Base-by-base conservation (phyloP, 2,888 invertebrate species). In the Pedicia rivosa region DNA sequence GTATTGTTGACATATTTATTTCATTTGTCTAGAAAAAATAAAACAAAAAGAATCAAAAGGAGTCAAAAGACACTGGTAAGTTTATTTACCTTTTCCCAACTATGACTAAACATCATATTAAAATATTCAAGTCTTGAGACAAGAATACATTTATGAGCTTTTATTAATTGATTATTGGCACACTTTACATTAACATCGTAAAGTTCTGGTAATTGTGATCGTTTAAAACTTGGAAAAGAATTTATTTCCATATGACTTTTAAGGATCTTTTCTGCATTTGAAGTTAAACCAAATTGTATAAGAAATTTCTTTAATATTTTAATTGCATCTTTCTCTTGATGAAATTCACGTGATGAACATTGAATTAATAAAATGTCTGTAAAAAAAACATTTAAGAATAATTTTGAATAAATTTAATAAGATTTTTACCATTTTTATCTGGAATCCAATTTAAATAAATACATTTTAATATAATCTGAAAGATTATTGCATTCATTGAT, bases 121-220 rank as follows among this genome's bases (percentile, higher is more conserved):
- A 90, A 90, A 57, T 88, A 90, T 44, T 88, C 86, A n/a, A 82
- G 61, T 22, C 86, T 61, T 0, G 83, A 77, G 0, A 78, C 74
- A 13, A 90, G 58, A n/a, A 90, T 63, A 52, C 86, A 88, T 50
- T 77, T 79, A 54, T 90, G 88, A 0, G 82, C 86, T 1, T 65
- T 56, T 15, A 83, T 55, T 29, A 53, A 48, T 16, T 50, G 43
- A 26, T 65, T 65, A 15, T 65, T 67, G 24, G 64, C 68, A 25
- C 68, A 64, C 20, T 64, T 52, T 1, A 81, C 71, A 28, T 61
- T 63, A 0, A 78, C 72, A 53, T 81, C 78, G 43, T 65, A 70
- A 1, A 78, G 57, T 9, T 68, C 66, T 0, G 62, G 57, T 30
- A 62, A 57, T 2, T 61, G 56, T 0, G 57, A 57, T 2, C 71